phyloP scores from a whole-genome alignment of 2,113 vertebrate genomes.

The Diglossa brunneiventris region DNA sequence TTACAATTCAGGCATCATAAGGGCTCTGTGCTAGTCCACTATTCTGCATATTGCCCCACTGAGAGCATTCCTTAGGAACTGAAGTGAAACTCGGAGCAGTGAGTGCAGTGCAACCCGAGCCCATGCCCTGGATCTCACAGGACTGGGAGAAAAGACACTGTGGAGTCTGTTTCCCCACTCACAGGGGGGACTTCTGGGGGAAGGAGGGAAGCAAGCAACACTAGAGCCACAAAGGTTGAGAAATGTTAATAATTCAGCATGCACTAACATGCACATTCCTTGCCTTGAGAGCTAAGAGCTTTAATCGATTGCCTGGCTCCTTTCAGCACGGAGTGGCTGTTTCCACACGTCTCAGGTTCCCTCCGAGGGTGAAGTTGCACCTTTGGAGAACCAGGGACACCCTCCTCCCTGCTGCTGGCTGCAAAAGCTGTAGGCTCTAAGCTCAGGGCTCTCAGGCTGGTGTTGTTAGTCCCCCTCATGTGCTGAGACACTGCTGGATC shows the following conservation, averaged over 20 bases:
- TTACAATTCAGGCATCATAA: slow-evolving; percentile 1
- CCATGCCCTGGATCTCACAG: neutral
- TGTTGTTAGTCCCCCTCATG: neutral
- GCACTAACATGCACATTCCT: slow-evolving; percentile 65
- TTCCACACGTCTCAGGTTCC: slow-evolving; percentile 33
- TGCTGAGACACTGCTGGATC: neutral
- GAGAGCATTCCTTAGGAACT: neutral
- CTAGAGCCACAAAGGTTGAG: neutral
- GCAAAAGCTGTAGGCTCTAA: neutral
- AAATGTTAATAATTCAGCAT: slow-evolving; percentile 72
- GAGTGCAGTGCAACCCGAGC: neutral
- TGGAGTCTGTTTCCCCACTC: neutral
- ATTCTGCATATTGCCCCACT: neutral
- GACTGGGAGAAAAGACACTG: neutral
- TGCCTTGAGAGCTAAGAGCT: slow-evolving; percentile 55
- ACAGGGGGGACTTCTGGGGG: neutral
- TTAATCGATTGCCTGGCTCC: slow-evolving; percentile 33
- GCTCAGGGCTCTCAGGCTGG: neutral
- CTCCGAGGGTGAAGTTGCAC: slow-evolving; percentile 19
- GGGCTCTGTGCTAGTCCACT: neutral
- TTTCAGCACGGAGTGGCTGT: slow-evolving; percentile 5
- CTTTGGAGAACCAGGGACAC: neutral
- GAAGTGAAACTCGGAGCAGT: neutral
- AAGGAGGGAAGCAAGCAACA: neutral
- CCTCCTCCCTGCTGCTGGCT: neutral